These are phyloP conservation scores for Tenthredo notha DNA, from an alignment of 2,888 invertebrate species.

Conservation along the genomic window DNA sequence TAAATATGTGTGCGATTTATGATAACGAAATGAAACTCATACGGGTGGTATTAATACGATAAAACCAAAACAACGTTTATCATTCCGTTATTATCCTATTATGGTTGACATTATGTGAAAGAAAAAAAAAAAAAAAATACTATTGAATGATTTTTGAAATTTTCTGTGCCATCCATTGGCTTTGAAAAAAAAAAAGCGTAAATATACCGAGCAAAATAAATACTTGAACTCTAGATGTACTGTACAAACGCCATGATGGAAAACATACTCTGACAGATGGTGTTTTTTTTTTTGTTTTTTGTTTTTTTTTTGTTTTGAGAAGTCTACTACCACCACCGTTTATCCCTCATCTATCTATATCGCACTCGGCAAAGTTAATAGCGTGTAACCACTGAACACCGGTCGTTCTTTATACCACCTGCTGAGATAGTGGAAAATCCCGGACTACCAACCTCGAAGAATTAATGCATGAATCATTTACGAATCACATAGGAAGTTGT, in stretches of 20 bases:
- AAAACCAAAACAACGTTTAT: background rate
- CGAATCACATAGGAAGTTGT: background rate
- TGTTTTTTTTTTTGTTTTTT: too few relatives aligned
- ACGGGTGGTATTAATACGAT: background rate
- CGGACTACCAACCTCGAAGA: background rate
- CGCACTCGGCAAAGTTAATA: constrained; percentile 13
- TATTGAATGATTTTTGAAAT: too few relatives aligned
- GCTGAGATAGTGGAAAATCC: constrained; percentile 14
- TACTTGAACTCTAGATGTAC: background rate
- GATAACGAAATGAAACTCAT: constrained; percentile 13
- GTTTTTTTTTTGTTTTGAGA: background rate
- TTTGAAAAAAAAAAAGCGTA: too few relatives aligned
- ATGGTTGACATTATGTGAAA: too few relatives aligned
- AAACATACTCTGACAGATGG: constrained; percentile 11
- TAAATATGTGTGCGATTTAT: background rate
- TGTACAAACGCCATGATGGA: background rate
- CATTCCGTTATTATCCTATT: background rate
- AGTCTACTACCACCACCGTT: background rate
- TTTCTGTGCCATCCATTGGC: too few relatives aligned
- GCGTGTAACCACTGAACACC: constrained; percentile 39
- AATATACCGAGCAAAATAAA: too few relatives aligned
- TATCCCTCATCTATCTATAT: background rate
- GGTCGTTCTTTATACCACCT: constrained; percentile 39
- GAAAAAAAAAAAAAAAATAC: too few relatives aligned
- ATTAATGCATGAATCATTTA: background rate